Base-by-base conservation (phyloP, 2,888 invertebrate species). In the Ophioninae sp. region DNA sequence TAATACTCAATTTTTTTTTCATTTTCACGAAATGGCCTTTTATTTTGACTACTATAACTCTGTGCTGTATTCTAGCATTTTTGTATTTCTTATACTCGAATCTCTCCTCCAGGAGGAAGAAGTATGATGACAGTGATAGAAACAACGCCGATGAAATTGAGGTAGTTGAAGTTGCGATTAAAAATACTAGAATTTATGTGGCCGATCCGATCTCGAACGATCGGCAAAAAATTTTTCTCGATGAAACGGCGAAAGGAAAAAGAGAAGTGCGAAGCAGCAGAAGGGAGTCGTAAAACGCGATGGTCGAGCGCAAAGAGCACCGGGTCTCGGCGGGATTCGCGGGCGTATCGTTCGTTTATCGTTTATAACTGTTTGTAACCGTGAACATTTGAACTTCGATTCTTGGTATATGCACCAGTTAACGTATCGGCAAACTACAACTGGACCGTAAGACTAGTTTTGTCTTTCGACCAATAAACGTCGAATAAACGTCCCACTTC, bases 401-500 rank as follows among this genome's bases (percentile, higher is more conserved):
- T 76, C 63, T 75, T 13, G 67, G 75, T 84, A 75, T 51, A 61
- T 8, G 56, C 39, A 39, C n/a, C 30, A 30, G 8, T 56, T 61
- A 71, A 59, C 65, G 67, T 65, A 71, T 37, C 30, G 56, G 64
- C 61, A 13, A 44, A 68, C 23, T 61, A 39, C 39, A 23, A 79
- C 44, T 13, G 17, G 81, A 9, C 41, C 17, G 17, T 22, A 44
- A 69, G 76, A 30, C 71, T 83, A 59, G 75, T 81, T 71, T 67
- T 67, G 79, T 76, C 2, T 59, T 76, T 84, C 67, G 84, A n/a
- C 6, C n/a, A n/a, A n/a, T n/a, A n/a, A n/a, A n/a, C 75, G 71
- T 59, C 67, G 30, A 63, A 23, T 67, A 76, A 77, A 73, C 82
- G 84, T 76, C 76, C 84, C 79, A 79, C 72, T 84, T 84, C 84